Evolutionary conservation across 2,888 invertebrate genomes (phyloP).

Genomic region (Willowsia nigromaculata): DNA sequence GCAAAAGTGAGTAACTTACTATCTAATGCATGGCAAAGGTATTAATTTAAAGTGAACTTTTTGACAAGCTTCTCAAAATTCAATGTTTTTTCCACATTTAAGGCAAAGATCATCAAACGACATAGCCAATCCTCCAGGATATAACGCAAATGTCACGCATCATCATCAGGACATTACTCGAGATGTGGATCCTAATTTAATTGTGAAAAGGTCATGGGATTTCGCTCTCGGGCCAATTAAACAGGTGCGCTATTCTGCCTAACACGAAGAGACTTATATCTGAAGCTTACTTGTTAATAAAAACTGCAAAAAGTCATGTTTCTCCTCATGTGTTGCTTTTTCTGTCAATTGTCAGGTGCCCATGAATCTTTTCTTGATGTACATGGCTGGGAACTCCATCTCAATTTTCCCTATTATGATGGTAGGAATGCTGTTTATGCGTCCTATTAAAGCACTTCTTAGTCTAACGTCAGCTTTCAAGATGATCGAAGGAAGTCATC

Average conservation of each 20-base stretch:
- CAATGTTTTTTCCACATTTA: no score
- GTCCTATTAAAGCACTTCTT: slow-evolving; percentile 94
- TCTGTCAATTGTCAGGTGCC: slow-evolving; percentile 84
- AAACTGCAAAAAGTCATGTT: no score
- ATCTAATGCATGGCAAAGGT: not conserved
- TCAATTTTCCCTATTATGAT: slow-evolving; percentile 99
- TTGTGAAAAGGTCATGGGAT: slow-evolving; percentile 98
- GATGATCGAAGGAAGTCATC: slow-evolving; percentile 95
- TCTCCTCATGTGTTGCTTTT: no score
- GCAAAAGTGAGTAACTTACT: slow-evolving; percentile 67
- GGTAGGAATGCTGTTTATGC: slow-evolving; percentile 99
- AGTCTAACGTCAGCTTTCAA: slow-evolving; percentile 86
- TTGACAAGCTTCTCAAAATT: no score
- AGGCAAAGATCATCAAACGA: slow-evolving; percentile 80
- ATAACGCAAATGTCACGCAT: slow-evolving; percentile 85
- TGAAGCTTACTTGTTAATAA: no score
- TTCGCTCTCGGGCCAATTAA: slow-evolving; percentile 96
- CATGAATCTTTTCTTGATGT: slow-evolving; percentile 99
- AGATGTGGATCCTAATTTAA: slow-evolving; percentile 90
- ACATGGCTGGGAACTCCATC: slow-evolving; percentile 99
- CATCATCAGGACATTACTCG: slow-evolving; percentile 89
- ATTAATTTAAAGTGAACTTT: not conserved
- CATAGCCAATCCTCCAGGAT: slow-evolving; percentile 91
- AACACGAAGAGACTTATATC: no score
- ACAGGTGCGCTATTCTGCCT: no score